Percentiles rank a stretch among this genome's conserved stretches.
These are phyloP conservation scores for Engystomops pustulosus DNA, from an alignment of 2,113 vertebrate species.

Conservation along the genomic window DNA sequence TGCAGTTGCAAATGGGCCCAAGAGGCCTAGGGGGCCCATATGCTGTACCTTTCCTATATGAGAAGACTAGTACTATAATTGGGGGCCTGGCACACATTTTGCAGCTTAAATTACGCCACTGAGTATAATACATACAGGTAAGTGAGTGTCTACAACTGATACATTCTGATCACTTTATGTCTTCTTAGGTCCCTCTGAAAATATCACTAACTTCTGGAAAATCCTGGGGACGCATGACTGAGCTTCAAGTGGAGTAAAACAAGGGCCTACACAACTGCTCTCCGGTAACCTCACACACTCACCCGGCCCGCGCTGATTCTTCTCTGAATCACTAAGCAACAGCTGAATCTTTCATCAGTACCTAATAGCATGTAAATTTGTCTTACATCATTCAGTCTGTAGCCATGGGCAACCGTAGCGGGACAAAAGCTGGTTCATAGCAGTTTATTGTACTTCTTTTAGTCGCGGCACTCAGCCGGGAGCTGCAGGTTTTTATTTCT, in stretches of 20 bases:
- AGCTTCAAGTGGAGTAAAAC: slow-evolving; percentile 69
- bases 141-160: neutral
- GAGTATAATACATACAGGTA: too few species aligned
- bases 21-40: too few species aligned
- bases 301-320: slow-evolving; percentile 61
- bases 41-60: too few species aligned
- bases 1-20: too few species aligned
- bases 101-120: too few species aligned
- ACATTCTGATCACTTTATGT: neutral
- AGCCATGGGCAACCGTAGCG: slow-evolving; percentile 83
- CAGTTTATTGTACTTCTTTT: slow-evolving; percentile 70
- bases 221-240: slow-evolving; percentile 90
- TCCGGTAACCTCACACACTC: slow-evolving; percentile 64
- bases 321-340: slow-evolving; percentile 81
- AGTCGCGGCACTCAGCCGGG: slow-evolving; percentile 67
- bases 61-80: too few species aligned
- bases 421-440: slow-evolving; percentile 74
- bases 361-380: slow-evolving; percentile 71
- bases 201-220: slow-evolving; percentile 82
- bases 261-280: slow-evolving; percentile 64
- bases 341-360: slow-evolving; percentile 73
- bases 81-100: too few species aligned
- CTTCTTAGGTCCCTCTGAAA: slow-evolving; percentile 87
- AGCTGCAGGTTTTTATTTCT: slow-evolving; percentile 63
- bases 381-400: slow-evolving; percentile 77